Conservation (phyloP, 2,113 vertebrate species). For the Craseonycteris thonglongyai region DNA sequence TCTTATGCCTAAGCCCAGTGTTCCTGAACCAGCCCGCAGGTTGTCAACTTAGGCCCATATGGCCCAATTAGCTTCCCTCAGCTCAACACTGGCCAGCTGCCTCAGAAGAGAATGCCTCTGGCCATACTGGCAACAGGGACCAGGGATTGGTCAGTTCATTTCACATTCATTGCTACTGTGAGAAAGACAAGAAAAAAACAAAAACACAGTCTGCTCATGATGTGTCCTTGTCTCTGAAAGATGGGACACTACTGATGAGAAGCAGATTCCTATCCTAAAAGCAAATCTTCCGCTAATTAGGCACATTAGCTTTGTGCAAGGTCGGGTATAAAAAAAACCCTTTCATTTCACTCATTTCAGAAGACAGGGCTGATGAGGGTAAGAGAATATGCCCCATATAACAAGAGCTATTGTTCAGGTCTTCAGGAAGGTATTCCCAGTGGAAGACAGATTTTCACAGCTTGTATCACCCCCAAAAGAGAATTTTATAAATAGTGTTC, state of each 20-base stretch:
- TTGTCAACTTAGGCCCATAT: background rate
- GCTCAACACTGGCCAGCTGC: background rate
- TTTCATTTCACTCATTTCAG: conserved; percentile 29
- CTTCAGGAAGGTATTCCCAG: fast-evolving
- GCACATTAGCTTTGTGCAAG: conserved; percentile 41
- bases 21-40: background rate
- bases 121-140: background rate
- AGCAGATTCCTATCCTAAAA: conserved; percentile 21
- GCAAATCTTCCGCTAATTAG: conserved; percentile 62
- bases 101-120: background rate
- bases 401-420: background rate
- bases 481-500: background rate
- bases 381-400: background rate
- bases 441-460: background rate
- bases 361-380: background rate
- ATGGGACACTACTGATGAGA: background rate
- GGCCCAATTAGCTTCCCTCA: background rate
- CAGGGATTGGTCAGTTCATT: background rate
- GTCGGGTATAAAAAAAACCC: conserved; percentile 9
- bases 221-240: conserved; percentile 15
- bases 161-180: background rate
- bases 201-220: background rate
- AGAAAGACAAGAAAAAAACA: conserved; percentile 41
- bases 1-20: background rate
- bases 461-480: background rate